phyloP scores from a whole-genome alignment of 2,113 vertebrate species.

The Takifugu bimaculatus region DNA sequence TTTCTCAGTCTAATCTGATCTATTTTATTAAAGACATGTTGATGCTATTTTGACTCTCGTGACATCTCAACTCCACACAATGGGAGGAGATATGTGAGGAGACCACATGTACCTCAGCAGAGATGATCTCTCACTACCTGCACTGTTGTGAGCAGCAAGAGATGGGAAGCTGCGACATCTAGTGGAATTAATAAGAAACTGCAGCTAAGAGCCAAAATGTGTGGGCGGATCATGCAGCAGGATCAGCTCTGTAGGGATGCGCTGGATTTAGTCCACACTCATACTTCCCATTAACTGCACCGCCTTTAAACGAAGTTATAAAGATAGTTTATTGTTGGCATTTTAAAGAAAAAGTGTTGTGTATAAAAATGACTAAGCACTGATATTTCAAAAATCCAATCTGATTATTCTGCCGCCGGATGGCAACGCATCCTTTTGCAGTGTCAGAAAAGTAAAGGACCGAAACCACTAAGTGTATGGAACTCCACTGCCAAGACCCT shows the following conservation, averaged over 20 bases:
- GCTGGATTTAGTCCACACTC: no score
- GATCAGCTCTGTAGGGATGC: not conserved
- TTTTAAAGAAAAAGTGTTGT: no score
- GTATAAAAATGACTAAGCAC: no score
- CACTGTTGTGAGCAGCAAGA: conserved; percentile 21
- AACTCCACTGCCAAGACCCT: not conserved
- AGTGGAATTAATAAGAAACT: conserved; percentile 49
- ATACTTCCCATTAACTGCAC: no score
- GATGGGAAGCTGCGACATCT: conserved; percentile 56
- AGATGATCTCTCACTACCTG: conserved; percentile 15
- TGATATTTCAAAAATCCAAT: no score
- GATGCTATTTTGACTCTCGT: no score
- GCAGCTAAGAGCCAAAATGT: not conserved
- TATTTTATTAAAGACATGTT: conserved; percentile 38
- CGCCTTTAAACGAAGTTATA: no score
- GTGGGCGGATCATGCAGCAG: not conserved
- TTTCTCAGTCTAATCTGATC: no score
- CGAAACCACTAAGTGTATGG: no score
- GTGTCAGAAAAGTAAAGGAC: not conserved
- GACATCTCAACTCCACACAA: no score
- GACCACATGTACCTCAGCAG: conserved; percentile 8
- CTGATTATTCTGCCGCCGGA: not conserved
- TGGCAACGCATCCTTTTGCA: no score
- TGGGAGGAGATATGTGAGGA: conserved; percentile 31
- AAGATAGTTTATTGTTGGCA: no score